Base-by-base conservation (phyloP, 2,888 invertebrate genomes). In the Sphaerophoria taeniata region DNA sequence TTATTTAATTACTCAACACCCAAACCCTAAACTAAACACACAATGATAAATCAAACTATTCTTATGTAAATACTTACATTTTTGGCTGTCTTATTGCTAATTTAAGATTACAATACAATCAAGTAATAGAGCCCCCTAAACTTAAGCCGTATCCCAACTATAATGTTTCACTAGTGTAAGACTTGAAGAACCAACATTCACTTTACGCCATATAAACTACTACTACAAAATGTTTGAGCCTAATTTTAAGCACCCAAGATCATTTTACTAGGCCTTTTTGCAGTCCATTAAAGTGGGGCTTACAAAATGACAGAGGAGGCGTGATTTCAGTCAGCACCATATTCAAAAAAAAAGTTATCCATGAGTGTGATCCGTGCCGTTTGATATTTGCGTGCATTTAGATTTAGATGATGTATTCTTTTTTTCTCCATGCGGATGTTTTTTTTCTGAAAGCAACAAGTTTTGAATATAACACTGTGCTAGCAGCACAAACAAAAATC, bases 261-360 rank as follows among this genome's bases (percentile, higher is more conserved):
- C 74, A 71, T 49, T 65, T 24, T 60, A 72, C 34, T 36, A 60
- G 61, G 24, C 14, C 55, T 49, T 31, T 63, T 7, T 70, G 69
- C 33, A 34, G 43, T 31, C 51, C 73, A 24, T 24, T 24, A 24
- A 56, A 79, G 79, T 84, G 83, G 83, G 80, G 75, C 80, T 72
- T 14, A 72, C 56, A 65, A 79, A 67, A 65, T 75, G 83, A 79
- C 83, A 67, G 83, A 76, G 80, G 84, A 84, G 84, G 80, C 84
- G 83, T 84, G 79, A 84, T 81, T 58, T 81, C 58, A 53, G 49
- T 9, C 45, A 67, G 16, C 45, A 70, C 12, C 49, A n/a, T n/a
- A n/a, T n/a, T n/a, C n/a, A n/a, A n/a, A n/a, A n/a, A n/a, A n/a
- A n/a, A n/a, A n/a, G n/a, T n/a, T n/a, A n/a, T n/a, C n/a, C n/a